Percentiles rank a stretch among this genome's conserved stretches.
Conservation (phyloP, 2,888 invertebrate genomes). For the Dasysyrphus tricinctus region DNA sequence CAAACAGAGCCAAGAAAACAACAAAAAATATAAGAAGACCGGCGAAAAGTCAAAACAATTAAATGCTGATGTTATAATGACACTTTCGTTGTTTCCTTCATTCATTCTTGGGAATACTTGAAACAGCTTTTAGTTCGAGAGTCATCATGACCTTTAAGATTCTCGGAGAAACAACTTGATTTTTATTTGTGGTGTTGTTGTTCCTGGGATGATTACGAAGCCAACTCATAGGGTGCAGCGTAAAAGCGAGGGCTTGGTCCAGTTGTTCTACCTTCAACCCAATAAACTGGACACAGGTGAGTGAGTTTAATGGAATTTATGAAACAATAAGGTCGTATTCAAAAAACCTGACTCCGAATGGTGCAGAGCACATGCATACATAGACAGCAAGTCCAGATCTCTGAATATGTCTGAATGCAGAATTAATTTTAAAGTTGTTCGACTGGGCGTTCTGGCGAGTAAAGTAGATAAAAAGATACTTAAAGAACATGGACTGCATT, state of each 20-base stretch:
- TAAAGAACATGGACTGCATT: conserved; percentile 5
- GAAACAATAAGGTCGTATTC: conserved; percentile 24
- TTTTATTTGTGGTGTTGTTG: conserved; percentile 12
- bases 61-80: conserved; percentile 51
- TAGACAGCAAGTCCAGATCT: conserved; percentile 8
- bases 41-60: conserved; percentile 52
- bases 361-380: not conserved
- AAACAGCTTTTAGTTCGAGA: not conserved
- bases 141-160: conserved; percentile 52
- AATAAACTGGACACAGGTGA: conserved; percentile 30
- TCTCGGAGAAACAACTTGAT: conserved; percentile 55
- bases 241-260: conserved; percentile 25
- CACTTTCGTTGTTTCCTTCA: conserved; percentile 48
- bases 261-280: conserved; percentile 24
- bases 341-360: conserved; percentile 5
- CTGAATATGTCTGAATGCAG: conserved; percentile 15
- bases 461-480: conserved; percentile 21
- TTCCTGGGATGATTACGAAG: conserved; percentile 19
- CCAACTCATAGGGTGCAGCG: conserved; percentile 25
- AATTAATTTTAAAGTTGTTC: conserved; percentile 15
- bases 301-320: conserved; percentile 45
- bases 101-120: conserved; percentile 52
- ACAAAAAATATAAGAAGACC: not conserved
- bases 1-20: not conserved
- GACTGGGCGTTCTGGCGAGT: conserved; percentile 19